phyloP scores from a whole-genome alignment of 1,140 invertebrate species.

The Drosophila ananassae region DNA sequence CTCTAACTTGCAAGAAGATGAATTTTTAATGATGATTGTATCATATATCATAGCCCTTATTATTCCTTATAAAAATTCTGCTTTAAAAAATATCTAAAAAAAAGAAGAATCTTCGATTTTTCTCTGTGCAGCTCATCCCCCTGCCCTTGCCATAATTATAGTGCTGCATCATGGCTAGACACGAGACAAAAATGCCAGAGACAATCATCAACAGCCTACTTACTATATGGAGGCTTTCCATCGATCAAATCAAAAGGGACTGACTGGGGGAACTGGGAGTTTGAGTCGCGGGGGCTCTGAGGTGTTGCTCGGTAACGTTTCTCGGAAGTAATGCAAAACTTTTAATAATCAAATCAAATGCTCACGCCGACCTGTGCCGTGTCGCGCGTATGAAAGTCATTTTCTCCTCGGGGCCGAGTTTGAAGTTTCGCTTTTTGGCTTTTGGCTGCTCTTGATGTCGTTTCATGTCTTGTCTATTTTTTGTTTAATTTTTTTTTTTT shows the following conservation, averaged over 20 bases:
- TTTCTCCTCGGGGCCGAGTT: conserved; percentile 44
- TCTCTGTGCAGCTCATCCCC: conserved; percentile 20
- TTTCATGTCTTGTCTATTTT: conserved; percentile 35
- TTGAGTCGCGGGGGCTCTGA: background rate
- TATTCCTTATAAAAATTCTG: no score
- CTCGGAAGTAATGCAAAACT: conserved; percentile 78
- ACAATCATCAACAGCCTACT: conserved; percentile 47
- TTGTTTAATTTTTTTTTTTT: conserved; percentile 26
- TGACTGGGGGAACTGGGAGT: background rate
- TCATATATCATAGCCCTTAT: no score
- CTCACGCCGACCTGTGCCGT: conserved; percentile 40
- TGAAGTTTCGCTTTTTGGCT: conserved; percentile 46
- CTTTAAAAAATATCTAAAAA: background rate
- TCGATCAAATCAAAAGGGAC: conserved; percentile 31
- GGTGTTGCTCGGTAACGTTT: conserved; percentile 34
- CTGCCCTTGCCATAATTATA: conserved; percentile 26
- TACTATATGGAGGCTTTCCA: conserved; percentile 30
- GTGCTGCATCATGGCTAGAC: conserved; percentile 68
- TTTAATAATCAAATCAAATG: conserved; percentile 81
- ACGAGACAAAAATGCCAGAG: conserved; percentile 57
- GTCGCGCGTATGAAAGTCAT: conserved; percentile 65
- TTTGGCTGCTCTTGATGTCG: conserved; percentile 45
- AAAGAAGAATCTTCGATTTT: background rate
- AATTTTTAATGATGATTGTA: no score
- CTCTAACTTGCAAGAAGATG: no score